Base-by-base conservation (phyloP, 2,113 vertebrate species). In the Eulacestoma nigropectus region DNA sequence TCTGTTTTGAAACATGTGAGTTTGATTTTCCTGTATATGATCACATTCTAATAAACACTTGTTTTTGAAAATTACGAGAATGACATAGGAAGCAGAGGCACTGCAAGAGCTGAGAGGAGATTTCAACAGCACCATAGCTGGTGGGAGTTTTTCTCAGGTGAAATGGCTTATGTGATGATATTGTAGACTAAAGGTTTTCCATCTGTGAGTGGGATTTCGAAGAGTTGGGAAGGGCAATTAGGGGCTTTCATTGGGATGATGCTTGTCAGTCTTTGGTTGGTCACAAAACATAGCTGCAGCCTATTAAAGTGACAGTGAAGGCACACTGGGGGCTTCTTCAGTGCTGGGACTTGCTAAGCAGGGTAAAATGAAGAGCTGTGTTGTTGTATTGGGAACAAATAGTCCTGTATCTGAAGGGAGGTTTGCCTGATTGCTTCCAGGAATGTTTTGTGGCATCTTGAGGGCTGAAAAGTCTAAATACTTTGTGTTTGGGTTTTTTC, bases 401-500 rank as follows among this genome's bases (percentile, higher is more conserved):
- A 56, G 10, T 49, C 8, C 5, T 86, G 6, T 29, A 22, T 46
- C 55, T 47, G 39, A 86, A 87, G 3, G 26, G 44, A 37, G 57
- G 42, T 39, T 41, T 39, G 13, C 7, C 4, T 76, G 20, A 12
- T 33, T 84, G 8, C 41, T 53, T 74, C 70, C 42, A 56, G 29
- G 27, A 72, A 64, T 37, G 6, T 39, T 90, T 67, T 84, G 11
- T 27, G 15, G 16, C 60, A 18, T 44, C 10, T 13, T 57, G 16
- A 37, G 32, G 7, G 26, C 7, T 72, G 42, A 72, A 78, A 77
- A 37, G 4, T 20, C 15, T 65, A 81, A 87, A n/a, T 62, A 16
- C 0, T 65, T 42, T 33, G 56, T 11, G 14, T 14, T 64, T 41
- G 4, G 5, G 0, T 0, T 10, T 26, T 42, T 39, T 49, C 7